A percentile compares a stretch with the other conserved stretches of the same genome.
phyloP scores from a whole-genome alignment of 64 coral and sea anemone genomes.

The Trachythela sp. region DNA sequence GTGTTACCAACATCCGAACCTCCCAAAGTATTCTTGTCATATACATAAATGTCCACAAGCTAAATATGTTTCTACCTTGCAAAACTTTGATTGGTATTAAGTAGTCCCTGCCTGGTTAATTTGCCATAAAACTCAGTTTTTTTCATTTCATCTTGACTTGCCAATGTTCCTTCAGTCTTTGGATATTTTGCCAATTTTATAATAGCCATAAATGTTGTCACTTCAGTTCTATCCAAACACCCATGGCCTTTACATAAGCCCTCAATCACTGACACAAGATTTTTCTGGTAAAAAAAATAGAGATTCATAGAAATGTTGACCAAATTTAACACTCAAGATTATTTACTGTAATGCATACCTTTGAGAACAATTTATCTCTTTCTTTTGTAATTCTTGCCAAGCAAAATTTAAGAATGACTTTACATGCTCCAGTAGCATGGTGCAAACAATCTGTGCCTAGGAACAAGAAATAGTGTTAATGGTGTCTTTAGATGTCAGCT shows the following conservation, averaged over 20 bases:
- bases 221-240: conserved; percentile 68
- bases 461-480: no score
- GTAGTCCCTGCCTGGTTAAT: neutral
- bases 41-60: no score
- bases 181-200: conserved; percentile 38
- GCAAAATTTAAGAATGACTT: conserved; percentile 82
- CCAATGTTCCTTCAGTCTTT: neutral
- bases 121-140: neutral
- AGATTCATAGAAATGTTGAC: neutral
- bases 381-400: conserved; percentile 59
- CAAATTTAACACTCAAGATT: neutral
- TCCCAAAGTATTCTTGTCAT: no score
- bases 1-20: no score
- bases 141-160: neutral
- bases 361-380: conserved; percentile 2
- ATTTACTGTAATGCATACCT: neutral
- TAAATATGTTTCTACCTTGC: neutral
- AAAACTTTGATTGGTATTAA: neutral
- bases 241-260: conserved; percentile 99
- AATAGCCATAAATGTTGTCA: conserved; percentile 60
- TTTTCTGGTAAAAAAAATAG: conserved; percentile 50
- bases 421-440: conserved; percentile 67
- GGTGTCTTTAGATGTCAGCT: no score
- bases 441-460: conserved; percentile 48
- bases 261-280: conserved; percentile 77